Evolutionary conservation across 2,113 vertebrate genomes (phyloP), one percentile per base, ranked within the genome.

Genomic region (Echinops telfairi): DNA sequence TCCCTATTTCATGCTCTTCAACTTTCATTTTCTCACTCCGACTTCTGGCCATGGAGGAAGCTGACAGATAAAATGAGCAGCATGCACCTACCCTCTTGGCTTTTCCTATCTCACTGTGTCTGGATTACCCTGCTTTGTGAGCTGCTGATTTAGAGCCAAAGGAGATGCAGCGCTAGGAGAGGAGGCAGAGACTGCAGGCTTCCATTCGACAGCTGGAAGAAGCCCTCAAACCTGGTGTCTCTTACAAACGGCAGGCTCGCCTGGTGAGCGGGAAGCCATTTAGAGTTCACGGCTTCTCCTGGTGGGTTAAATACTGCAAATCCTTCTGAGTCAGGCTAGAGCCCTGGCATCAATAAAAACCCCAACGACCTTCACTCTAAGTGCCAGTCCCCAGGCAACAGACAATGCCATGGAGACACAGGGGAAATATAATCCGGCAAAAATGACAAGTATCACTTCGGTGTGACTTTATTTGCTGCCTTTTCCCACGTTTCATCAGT

Each of bases 211-310:
- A 88, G 68, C 66, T 85, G 43, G 94, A 94, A 91, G 93, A 82
- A 79, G 82, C 77, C 84, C 95, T 83, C 76, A 40, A 78, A 94
- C 96, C 95, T 95, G 93, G 86, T 94, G 93, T 95, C 95, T 90
- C 91, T 89, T 89, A 86, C 11, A 71, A 96, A 96, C 89, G 73
- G 91, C 94, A 96, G 83, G 88, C 88, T 93, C 70, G 73, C 93
- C 89, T 93, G 97, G 76, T 91, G 86, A 94, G n/a, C 57, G 33
- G 96, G 90, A 95, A 96, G 79, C 68, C 92, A 92, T 95, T 97
- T 97, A 94, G 33, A 97, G 95, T 96, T 97, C 96, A 97, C 5
- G 77, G 96, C 79, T 94, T 85, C 95, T 97, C 91, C 64, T 95
- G 94, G 92, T 96, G 94, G 90, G 91, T 96, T 96, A 97, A 97